Base-by-base conservation (phyloP, 1,140 invertebrate genomes). In the Alviniconcha marisindica region DNA sequence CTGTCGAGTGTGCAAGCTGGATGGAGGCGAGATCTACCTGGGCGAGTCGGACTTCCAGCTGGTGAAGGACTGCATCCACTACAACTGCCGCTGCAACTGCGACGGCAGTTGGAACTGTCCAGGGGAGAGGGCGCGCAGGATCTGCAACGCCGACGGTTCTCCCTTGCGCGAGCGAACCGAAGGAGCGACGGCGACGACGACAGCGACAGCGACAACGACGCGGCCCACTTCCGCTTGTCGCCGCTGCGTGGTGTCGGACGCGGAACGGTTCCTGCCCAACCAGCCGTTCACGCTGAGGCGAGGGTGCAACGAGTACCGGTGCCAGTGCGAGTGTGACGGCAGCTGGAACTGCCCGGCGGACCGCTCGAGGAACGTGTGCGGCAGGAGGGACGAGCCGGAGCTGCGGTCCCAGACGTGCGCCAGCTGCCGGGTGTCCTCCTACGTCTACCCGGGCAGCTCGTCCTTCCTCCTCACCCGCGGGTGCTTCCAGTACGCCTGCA, bases 291-390 rank as follows among this genome's bases (percentile, higher is more conserved):
- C 71, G 24, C 33, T 89, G 24, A 81, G 83, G 28, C 42, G 85
- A 51, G 83, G 83, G 1, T 88, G 87, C 42, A 86, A 84, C 81
- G 60, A 80, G 73, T 90, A 86, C 63, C 79, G 87, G 48, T 90
- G 89, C 79, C 77, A 81, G n/a, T 90, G 89, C 82, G 81, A 83
- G 31, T 88, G 88, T 84, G 85, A 90, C 69, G 89, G 89, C n/a
- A 87, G 84, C 66, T 87, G 83, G 84, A 54, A 54, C 38, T 85
- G 84, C 44, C 82, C 84, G 14, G 76, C 81, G 10, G 66, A 71
- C n/a, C 73, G 76, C 3, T 63, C 83, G 2, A 42, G 33, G 10
- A 82, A 87, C 71, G 66, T 84, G 7, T 87, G 87, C 54, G 42
- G 33, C 15, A 48, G 71, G 7, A 54, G 60, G 21, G 56, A 71